These are phyloP conservation scores for Istiophorus platypterus DNA, from an alignment of 2,113 vertebrate genomes.

Conservation along the genomic window DNA sequence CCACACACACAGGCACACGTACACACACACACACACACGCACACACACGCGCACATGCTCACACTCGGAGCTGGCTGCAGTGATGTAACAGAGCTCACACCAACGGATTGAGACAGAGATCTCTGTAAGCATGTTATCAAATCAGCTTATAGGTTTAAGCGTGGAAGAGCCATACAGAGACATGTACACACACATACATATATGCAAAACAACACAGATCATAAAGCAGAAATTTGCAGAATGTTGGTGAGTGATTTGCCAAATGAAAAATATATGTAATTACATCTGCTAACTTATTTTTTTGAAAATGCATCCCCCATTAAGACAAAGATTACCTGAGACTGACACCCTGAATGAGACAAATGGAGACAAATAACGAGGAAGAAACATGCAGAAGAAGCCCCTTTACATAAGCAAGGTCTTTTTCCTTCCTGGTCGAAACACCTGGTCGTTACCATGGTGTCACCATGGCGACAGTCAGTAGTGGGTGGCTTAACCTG, in stretches of 20 bases:
- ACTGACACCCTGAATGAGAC: background rate
- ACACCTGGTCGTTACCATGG: slow-evolving; percentile 73
- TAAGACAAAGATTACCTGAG: background rate
- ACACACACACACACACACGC: background rate
- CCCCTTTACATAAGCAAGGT: slow-evolving; percentile 20
- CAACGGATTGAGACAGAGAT: slow-evolving; percentile 78
- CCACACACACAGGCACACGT: background rate
- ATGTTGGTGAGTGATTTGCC: background rate
- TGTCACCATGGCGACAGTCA: slow-evolving; percentile 73
- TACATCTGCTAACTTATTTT: background rate
- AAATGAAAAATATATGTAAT: background rate
- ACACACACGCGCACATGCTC: background rate
- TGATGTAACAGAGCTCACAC: slow-evolving; percentile 81
- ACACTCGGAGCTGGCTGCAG: slow-evolving; percentile 36
- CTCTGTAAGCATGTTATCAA: slow-evolving; percentile 78
- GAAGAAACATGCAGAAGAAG: slow-evolving; percentile 25
- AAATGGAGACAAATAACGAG: slow-evolving; percentile 6
- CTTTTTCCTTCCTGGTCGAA: slow-evolving; percentile 39
- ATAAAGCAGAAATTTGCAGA: slow-evolving; percentile 8
- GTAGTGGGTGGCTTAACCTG: slow-evolving; percentile 65
- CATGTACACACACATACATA: slow-evolving; percentile 26
- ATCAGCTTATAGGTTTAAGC: slow-evolving; percentile 81
- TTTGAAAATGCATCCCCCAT: background rate
- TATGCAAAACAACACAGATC: background rate
- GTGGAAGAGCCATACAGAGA: slow-evolving; percentile 36